Evolutionary conservation across 2,888 invertebrate genomes (phyloP), one percentile per base, ranked within the genome.

Genomic region (Rhyacophila evoluta): DNA sequence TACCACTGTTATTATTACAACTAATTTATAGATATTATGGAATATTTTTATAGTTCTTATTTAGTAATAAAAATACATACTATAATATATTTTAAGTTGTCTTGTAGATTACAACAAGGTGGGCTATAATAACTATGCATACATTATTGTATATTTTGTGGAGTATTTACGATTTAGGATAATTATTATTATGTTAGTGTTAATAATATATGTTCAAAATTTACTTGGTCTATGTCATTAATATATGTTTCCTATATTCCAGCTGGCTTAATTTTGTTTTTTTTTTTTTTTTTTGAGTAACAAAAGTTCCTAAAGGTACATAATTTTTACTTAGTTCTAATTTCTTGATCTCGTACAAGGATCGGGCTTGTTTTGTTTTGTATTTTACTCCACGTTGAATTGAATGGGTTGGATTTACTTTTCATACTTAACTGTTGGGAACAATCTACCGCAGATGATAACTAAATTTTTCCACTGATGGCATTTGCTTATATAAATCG

Each of bases 371-470:
- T 55, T 55, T 25, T 55, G 19, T 55, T 55, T 72, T 72, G 25
- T 39, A 72, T 39, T 72, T 11, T 38, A 38, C 38, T 72, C 72
- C 19, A 72, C 72, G 28, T 19, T 27, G 28, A 28, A 70, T 38
- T 27, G 29, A 33, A 33, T 33, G 10, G 55, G 55, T 69, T 69
- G 15, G 12, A 33, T 28, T 29, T 33, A 69, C 33, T 29, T 28
- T 28, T 69, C 15, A 11, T n/a, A 33, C 3, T 8, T 33, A 55
- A 55, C 55, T 71, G 69, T 75, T 39, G 79, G 74, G 72, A 81
- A 81, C 81, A 81, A 70, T 81, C 81, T 81, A 81, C 81, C 81
- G 81, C 81, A 81, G 67, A 29, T 55, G 55, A 36, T 15, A 74
- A 36, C 28, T 27, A 37, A 55, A 55, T 19, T 25, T 55, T 55